Evolutionary conservation across 2,888 invertebrate genomes (phyloP).

Genomic region (Caenorhabditis sp.): DNA sequence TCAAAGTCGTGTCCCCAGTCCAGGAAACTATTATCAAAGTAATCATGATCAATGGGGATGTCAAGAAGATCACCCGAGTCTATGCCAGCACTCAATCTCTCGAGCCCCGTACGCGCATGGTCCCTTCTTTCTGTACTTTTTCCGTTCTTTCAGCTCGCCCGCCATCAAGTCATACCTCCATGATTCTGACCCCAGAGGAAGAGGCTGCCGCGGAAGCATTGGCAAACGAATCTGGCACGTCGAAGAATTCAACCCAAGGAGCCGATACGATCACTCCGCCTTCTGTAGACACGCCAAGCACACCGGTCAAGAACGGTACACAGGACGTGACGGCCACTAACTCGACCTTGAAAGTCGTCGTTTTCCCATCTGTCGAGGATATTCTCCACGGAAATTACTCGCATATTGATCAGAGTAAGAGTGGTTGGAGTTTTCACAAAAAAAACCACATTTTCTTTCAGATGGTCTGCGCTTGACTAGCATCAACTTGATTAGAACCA

Average conservation of each 20-base stretch:
- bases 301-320: no score
- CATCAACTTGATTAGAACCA: conserved; percentile 2
- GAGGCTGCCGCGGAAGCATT: no score
- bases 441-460: background rate
- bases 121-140: no score
- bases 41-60: background rate
- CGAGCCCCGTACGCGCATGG: conserved; percentile 23
- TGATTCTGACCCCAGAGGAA: no score
- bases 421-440: background rate
- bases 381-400: background rate
- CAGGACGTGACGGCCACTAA: background rate
- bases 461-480: background rate
- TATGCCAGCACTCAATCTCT: background rate
- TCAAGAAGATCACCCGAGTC: background rate
- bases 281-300: background rate
- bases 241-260: no score
- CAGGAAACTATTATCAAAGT: background rate
- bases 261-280: no score
- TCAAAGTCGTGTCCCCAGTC: background rate
- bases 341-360: background rate
- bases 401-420: background rate
- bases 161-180: no score
- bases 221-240: no score
- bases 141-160: no score
- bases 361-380: conserved; percentile 4